phyloP scores from a whole-genome alignment of 2,797 vertebrate species.

The Fringilla coelebs region DNA sequence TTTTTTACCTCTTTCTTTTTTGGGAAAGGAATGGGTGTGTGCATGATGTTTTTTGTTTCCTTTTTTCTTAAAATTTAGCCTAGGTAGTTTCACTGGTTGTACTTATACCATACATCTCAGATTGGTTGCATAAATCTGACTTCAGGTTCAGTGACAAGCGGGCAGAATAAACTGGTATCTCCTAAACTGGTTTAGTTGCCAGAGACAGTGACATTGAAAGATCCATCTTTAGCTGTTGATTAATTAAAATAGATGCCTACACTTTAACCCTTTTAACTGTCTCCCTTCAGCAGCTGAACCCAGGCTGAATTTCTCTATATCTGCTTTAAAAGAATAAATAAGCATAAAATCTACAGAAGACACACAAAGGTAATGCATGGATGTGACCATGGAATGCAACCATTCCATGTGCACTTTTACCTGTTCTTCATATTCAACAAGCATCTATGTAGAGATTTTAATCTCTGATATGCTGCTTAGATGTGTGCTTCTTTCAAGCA shows the following conservation, averaged over 20 bases:
- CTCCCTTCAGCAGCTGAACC: background rate
- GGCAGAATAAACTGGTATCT: background rate
- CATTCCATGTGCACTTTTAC: background rate
- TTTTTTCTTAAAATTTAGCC: background rate
- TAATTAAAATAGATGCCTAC: background rate
- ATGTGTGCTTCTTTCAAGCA: background rate
- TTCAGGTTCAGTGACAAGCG: background rate
- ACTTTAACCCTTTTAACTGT: background rate
- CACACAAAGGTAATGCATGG: background rate
- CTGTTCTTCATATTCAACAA: background rate
- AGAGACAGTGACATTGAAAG: background rate
- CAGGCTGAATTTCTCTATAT: background rate
- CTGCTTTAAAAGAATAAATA: background rate
- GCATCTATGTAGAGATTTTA: background rate
- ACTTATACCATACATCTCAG: background rate
- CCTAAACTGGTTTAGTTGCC: background rate
- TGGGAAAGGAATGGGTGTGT: background rate
- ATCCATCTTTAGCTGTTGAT: background rate
- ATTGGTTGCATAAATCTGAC: background rate
- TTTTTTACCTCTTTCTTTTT: background rate
- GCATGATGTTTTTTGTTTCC: fast-evolving
- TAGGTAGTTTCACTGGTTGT: background rate
- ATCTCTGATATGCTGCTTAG: background rate
- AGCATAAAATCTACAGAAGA: background rate
- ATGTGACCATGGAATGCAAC: background rate